Conservation (phyloP, 1,140 invertebrate species). For the Yoshiicerus persimilis region DNA sequence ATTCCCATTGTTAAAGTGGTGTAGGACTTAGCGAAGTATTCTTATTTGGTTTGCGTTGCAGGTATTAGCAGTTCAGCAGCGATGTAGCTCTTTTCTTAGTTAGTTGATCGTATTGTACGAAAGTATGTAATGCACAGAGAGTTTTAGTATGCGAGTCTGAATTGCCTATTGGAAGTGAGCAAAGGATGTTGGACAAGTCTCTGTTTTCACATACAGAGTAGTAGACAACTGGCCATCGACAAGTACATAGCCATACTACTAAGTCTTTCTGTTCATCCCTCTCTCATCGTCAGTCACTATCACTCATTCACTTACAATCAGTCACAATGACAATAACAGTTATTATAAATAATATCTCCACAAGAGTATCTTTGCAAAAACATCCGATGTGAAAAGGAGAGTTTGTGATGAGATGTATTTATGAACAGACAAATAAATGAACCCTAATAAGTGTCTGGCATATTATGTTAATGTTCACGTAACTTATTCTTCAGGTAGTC, state of each 20-base stretch:
- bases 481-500: too few species aligned
- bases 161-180: too few species aligned
- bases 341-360: not conserved
- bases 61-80: too few species aligned
- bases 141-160: too few species aligned
- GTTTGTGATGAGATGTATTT: not conserved
- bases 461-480: too few species aligned
- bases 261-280: not conserved
- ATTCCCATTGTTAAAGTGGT: not conserved
- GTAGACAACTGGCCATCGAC: not conserved
- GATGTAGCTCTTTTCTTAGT: too few species aligned
- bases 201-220: not conserved
- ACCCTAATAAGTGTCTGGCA: not conserved
- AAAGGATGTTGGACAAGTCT: too few species aligned
- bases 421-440: not conserved
- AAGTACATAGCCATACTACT: not conserved
- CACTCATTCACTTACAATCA: not conserved
- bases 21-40: too few species aligned
- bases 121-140: too few species aligned
- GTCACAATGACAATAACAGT: not conserved
- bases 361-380: not conserved
- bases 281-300: not conserved
- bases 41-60: too few species aligned
- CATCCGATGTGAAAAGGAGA: not conserved
- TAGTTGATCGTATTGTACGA: too few species aligned